Evolutionary conservation across 2,113 vertebrate species (phyloP), one percentile per base, ranked within the genome.

Genomic region (Protobothrops mucrosquamatus): DNA sequence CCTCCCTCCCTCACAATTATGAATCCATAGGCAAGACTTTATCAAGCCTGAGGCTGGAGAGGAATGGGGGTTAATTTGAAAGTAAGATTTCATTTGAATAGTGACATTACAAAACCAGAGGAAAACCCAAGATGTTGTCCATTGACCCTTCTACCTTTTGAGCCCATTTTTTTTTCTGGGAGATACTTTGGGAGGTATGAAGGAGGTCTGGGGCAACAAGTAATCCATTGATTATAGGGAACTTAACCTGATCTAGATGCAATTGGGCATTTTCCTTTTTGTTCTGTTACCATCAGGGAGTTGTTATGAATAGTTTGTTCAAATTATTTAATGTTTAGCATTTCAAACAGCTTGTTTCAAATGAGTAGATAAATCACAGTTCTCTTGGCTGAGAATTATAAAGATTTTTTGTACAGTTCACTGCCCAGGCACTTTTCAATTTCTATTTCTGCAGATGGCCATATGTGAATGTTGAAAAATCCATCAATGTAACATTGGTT

Each of bases 351-450:
- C 81, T 85, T 85, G 14, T 91, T 91, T 86, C 81, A 86, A 86
- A 86, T 86, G 81, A 56, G 24, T 57, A 86, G 91, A 86, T 85
- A 91, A 85, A 85, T 91, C 52, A 91, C 39, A 91, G 54, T 9
- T 46, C 55, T 81, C 39, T 86, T 59, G 24, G 46, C 81, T 86
- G 18, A 57, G 85, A 86, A 43, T 57, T 59, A 91, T 85, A 86
- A 46, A 91, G 91, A 59, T 51, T 87, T 92, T 87, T 22, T 64
- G 81, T 61, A n/a, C 56, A 59, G 39, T 59, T 91, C 39, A 92
- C 91, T 92, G 81, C 85, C 56, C 43, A 48, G 55, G 56, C 43
- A 48, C 43, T 59, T 61, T 92, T 61, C 43, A 87, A 24, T 52
- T 92, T 61, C 43, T 92, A 10, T 92, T 86, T 87, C 85, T 64